Evolutionary conservation across 2,113 vertebrate species (phyloP).

Genomic region (Cololabis saira): DNA sequence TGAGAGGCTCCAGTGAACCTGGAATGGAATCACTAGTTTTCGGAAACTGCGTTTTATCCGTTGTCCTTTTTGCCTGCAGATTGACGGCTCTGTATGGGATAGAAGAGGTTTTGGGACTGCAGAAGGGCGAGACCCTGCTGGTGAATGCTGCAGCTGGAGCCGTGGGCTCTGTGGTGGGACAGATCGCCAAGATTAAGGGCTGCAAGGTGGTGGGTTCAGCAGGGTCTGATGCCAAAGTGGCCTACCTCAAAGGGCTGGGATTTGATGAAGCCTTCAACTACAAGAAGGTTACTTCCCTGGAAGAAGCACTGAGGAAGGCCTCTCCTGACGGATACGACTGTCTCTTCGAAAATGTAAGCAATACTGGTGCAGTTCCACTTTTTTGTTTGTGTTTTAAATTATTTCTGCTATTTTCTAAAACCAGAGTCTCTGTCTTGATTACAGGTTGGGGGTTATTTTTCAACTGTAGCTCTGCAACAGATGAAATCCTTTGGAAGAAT

Average conservation of each 20-base stretch:
- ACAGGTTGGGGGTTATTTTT: constrained; percentile 89
- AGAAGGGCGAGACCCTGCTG: constrained; percentile 87
- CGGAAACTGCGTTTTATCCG: not conserved
- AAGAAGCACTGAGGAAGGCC: constrained; percentile 84
- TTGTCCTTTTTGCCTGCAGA: constrained; percentile 63
- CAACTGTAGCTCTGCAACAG: constrained; percentile 80
- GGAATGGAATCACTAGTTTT: not conserved
- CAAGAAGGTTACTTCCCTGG: constrained; percentile 85
- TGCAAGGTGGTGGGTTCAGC: constrained; percentile 89
- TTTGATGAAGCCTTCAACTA: constrained; percentile 92
- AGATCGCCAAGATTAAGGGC: constrained; percentile 89
- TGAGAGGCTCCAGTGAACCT: too few relatives aligned
- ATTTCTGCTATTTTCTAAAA: not conserved
- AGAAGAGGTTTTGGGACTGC: constrained; percentile 82
- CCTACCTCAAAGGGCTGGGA: constrained; percentile 85
- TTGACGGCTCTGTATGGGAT: constrained; percentile 89
- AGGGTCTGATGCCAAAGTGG: constrained; percentile 87
- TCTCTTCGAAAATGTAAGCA: constrained; percentile 89
- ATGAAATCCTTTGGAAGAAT: constrained; percentile 90
- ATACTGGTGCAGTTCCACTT: not conserved
- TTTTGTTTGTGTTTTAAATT: not conserved
- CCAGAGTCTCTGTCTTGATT: not conserved
- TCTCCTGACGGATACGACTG: constrained; percentile 89
- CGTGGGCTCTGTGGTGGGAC: constrained; percentile 88
- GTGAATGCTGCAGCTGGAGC: constrained; percentile 90